Evolutionary conservation across 2,113 vertebrate species (phyloP).

Genomic region (Istiophorus platypterus): DNA sequence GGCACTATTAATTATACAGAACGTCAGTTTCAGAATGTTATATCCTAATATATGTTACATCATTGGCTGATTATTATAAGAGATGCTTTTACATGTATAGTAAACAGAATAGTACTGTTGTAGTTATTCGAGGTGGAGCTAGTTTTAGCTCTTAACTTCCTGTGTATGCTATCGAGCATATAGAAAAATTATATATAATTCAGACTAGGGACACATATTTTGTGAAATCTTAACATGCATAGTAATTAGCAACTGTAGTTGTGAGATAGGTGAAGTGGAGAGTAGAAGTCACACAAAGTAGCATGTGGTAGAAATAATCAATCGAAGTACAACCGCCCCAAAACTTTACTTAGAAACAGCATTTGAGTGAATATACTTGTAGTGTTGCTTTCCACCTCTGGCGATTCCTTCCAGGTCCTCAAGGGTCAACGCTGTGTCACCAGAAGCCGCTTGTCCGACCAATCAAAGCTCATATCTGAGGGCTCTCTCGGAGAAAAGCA

Average conservation of each 20-base stretch:
- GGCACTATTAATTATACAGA: no score
- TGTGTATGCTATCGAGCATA: no score
- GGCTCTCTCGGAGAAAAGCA: constrained; percentile 37
- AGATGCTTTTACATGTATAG: no score
- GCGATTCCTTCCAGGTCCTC: no score
- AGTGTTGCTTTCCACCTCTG: background rate
- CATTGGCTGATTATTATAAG: no score
- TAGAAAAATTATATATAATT: no score
- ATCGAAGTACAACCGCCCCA: background rate
- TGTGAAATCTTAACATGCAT: background rate
- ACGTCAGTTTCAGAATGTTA: no score
- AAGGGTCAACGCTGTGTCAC: background rate
- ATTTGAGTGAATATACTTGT: background rate
- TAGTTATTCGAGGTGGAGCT: background rate
- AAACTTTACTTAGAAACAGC: background rate
- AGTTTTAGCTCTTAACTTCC: background rate
- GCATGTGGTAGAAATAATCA: background rate
- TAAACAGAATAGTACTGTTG: background rate
- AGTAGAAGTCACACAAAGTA: background rate
- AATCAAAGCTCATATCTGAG: constrained; percentile 22
- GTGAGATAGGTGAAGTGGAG: background rate
- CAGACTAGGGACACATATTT: no score
- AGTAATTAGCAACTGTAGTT: background rate
- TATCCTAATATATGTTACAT: no score
- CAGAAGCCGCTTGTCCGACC: constrained; percentile 8